Evolutionary conservation across 1,140 invertebrate species (phyloP).

Genomic region (Lordiphosa stackelbergi): DNA sequence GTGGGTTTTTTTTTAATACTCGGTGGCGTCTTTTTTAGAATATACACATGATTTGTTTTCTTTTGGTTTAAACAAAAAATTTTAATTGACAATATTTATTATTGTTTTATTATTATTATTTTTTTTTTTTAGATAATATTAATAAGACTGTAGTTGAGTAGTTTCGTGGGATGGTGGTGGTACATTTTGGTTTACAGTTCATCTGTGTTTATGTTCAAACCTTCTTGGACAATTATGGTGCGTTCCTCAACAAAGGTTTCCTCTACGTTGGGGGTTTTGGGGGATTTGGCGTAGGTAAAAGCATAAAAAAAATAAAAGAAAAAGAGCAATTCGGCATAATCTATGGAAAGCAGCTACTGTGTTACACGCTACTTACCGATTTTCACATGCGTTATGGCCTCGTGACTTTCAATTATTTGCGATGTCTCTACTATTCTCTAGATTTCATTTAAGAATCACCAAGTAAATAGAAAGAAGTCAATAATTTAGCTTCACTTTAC

Average conservation of each 20-base stretch:
- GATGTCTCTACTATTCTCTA: conserved; percentile 77
- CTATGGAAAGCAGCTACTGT: background rate
- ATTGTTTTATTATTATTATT: conserved; percentile 64
- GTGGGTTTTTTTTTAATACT: conserved; percentile 19
- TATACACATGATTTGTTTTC: conserved; percentile 66
- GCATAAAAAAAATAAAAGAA: conserved; percentile 61
- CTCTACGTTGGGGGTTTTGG: conserved; percentile 55
- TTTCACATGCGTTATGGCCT: conserved; percentile 76
- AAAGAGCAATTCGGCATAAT: conserved; percentile 33
- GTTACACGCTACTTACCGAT: conserved; percentile 57
- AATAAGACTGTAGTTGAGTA: conserved; percentile 65
- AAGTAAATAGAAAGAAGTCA: conserved; percentile 43
- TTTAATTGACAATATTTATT: conserved; percentile 73
- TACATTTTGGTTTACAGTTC: conserved; percentile 59
- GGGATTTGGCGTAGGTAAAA: conserved; percentile 55
- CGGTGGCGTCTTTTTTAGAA: conserved; percentile 63
- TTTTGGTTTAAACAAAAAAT: conserved; percentile 44
- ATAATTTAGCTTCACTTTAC: conserved; percentile 7
- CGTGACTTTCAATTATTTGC: conserved; percentile 73
- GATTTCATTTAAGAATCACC: conserved; percentile 40
- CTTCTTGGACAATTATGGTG: conserved; percentile 75
- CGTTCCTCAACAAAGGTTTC: conserved; percentile 77
- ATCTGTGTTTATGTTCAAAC: conserved; percentile 76
- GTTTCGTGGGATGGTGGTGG: conserved; percentile 50
- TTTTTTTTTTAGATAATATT: conserved; percentile 42